phyloP scores from a whole-genome alignment of 2,797 vertebrate species.

The Myotis daubentonii region DNA sequence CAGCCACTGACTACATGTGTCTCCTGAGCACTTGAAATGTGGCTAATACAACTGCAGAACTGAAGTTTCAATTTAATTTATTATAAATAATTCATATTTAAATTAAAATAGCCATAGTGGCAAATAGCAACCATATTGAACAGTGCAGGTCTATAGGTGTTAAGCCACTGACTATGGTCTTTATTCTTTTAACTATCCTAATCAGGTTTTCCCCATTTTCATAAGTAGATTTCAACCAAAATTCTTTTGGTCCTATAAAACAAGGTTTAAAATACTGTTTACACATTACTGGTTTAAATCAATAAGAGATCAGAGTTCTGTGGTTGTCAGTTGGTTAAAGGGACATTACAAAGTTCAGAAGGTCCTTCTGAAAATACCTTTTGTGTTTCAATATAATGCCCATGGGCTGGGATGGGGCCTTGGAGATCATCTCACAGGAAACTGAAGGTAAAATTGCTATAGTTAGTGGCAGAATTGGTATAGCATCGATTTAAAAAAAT shows the following conservation, averaged over 20 bases:
- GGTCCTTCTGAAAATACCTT: neutral
- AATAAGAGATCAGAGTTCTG: conserved; percentile 66
- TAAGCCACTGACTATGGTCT: neutral
- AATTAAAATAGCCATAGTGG: neutral
- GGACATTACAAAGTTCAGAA: conserved; percentile 24
- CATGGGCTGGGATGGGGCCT: neutral
- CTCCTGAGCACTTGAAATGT: neutral
- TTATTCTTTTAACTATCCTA: conserved; percentile 15
- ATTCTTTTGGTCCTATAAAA: conserved; percentile 55
- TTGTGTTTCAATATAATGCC: neutral
- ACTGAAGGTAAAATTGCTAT: neutral
- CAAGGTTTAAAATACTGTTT: conserved; percentile 58
- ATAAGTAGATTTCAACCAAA: conserved; percentile 46
- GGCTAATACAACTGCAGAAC: neutral
- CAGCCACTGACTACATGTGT: neutral
- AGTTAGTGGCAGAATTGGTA: neutral
- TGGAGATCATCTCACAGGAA: conserved; percentile 1
- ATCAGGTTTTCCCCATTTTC: neutral
- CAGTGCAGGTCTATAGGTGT: neutral
- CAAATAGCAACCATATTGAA: neutral
- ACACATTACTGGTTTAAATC: conserved; percentile 62
- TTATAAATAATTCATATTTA: neutral
- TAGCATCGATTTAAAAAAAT: neutral
- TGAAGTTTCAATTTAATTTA: neutral
- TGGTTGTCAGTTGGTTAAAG: conserved; percentile 1